Evolutionary conservation across 2,888 invertebrate species (phyloP).

Genomic region (Dryocosmus kuriphilus): DNA sequence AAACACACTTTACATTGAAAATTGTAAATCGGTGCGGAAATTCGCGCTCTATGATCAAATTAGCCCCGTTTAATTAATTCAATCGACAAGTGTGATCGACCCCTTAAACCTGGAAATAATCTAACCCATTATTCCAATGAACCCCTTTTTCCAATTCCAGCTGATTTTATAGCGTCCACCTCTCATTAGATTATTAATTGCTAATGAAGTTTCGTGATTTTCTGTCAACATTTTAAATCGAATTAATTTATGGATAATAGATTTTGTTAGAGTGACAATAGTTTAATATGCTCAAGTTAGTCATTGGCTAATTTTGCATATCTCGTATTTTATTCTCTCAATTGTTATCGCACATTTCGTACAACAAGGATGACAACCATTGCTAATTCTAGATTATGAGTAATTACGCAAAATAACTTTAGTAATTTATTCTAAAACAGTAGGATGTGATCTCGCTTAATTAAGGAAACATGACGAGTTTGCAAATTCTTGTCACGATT

Average conservation of each 20-base stretch:
- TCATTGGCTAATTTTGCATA: slow-evolving; percentile 2
- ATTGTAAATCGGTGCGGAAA: slow-evolving; percentile 17
- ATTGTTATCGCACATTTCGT: neutral
- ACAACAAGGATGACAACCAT: neutral
- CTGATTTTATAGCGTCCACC: neutral
- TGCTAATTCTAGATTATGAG: slow-evolving; percentile 13
- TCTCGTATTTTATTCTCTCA: slow-evolving; percentile 3
- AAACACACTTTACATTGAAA: slow-evolving; percentile 23
- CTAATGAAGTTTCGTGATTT: neutral
- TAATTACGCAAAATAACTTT: neutral
- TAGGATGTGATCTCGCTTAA: neutral
- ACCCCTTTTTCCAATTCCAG: neutral
- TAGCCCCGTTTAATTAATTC: slow-evolving; percentile 32
- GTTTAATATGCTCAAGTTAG: neutral
- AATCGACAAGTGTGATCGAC: slow-evolving; percentile 5
- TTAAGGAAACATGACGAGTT: slow-evolving; percentile 6
- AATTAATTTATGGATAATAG: no score
- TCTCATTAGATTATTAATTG: neutral
- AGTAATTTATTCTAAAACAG: slow-evolving; percentile 5
- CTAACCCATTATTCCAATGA: slow-evolving; percentile 25
- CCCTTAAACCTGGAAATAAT: slow-evolving; percentile 12
- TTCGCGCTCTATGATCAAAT: slow-evolving; percentile 6
- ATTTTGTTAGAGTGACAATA: neutral
- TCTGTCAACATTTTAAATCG: neutral
- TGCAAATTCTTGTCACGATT: slow-evolving; percentile 7